Conservation (phyloP, 2,797 vertebrate genomes). For the Helicolenus hilgendorfi region DNA sequence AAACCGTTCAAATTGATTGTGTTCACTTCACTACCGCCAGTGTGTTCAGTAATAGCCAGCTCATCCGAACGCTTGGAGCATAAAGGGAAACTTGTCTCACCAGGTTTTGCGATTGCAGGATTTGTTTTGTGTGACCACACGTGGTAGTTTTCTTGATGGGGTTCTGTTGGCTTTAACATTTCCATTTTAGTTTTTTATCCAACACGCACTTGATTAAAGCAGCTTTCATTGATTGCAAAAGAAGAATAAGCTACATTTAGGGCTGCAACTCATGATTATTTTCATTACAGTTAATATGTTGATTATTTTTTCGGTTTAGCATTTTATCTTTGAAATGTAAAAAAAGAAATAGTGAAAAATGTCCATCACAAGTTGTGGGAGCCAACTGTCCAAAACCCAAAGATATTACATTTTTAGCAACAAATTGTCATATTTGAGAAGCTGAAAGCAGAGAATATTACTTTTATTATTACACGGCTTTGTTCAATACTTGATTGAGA, state of each 20-base stretch:
- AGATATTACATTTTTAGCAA: too few species aligned
- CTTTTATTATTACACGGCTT: too few species aligned
- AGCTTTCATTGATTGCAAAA: background rate
- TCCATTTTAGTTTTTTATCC: background rate
- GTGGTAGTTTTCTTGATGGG: background rate
- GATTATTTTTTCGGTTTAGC: rapidly evolving
- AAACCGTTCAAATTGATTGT: constrained; percentile 24
- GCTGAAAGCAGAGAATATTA: too few species aligned
- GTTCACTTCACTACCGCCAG: background rate
- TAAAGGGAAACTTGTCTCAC: background rate
- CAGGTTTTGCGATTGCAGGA: background rate
- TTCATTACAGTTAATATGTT: background rate
- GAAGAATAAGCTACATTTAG: background rate
- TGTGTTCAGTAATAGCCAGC: background rate
- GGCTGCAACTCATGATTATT: background rate
- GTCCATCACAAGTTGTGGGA: too few species aligned
- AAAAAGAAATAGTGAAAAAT: background rate
- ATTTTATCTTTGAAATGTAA: background rate
- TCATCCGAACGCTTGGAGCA: constrained; percentile 10
- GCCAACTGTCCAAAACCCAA: too few species aligned
- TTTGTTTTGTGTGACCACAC: background rate
- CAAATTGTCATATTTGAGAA: too few species aligned
- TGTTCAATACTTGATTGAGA: too few species aligned
- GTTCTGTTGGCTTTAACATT: background rate
- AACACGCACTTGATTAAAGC: background rate